Evolutionary conservation across 2,888 invertebrate species (phyloP).

Genomic region (Nineta flava): DNA sequence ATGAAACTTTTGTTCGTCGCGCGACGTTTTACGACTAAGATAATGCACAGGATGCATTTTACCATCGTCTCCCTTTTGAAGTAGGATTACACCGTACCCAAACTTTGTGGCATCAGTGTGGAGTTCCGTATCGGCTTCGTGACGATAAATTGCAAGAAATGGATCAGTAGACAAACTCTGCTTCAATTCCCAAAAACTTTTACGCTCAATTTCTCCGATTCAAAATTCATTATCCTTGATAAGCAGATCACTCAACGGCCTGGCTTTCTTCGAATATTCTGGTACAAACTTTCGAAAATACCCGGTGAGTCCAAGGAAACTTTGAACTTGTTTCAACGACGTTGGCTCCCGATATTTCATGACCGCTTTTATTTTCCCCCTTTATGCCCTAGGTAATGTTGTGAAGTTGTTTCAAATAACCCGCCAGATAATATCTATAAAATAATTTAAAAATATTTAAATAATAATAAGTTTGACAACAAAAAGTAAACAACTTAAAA

Average conservation of each 20-base stretch:
- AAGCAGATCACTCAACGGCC: background rate
- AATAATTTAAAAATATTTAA: too few relatives aligned
- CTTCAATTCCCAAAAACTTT: background rate
- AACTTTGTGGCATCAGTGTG: constrained; percentile 6
- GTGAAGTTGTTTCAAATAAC: too few relatives aligned
- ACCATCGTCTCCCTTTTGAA: constrained; percentile 7
- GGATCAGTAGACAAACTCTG: background rate
- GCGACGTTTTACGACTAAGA: constrained; percentile 9
- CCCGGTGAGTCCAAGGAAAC: background rate
- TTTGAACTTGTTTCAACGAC: background rate
- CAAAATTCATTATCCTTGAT: background rate
- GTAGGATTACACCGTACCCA: constrained; percentile 2
- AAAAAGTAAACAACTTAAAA: too few relatives aligned
- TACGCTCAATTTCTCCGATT: background rate
- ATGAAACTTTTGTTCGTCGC: constrained; percentile 7
- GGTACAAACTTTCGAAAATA: background rate
- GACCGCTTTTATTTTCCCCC: background rate
- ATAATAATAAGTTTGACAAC: too few relatives aligned
- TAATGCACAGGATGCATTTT: constrained; percentile 8
- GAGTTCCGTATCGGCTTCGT: constrained; percentile 1
- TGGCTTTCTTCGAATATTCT: background rate
- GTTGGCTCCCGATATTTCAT: constrained; percentile 3
- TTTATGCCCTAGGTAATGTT: too few relatives aligned
- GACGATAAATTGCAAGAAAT: background rate
- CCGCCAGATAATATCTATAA: too few relatives aligned